Evolutionary conservation across 2,113 vertebrate genomes (phyloP).

Genomic region (Catharus fuscescens): DNA sequence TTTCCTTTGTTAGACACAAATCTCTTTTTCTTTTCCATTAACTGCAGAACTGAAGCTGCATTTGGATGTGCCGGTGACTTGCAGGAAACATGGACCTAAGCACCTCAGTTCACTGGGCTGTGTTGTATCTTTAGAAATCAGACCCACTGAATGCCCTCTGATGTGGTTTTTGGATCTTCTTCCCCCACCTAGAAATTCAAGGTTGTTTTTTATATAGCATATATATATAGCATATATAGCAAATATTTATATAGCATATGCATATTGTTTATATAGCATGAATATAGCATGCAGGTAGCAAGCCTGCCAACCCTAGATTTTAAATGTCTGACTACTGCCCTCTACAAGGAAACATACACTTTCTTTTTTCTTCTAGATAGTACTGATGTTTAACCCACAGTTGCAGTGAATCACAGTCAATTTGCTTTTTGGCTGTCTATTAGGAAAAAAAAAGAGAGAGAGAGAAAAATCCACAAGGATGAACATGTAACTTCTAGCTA

Average conservation of each 20-base stretch:
- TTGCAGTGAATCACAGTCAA: background rate
- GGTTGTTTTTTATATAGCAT: background rate
- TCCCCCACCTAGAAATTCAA: background rate
- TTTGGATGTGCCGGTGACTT: background rate
- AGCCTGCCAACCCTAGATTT: background rate
- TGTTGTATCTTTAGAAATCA: background rate
- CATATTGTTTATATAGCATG: no score
- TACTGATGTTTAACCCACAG: background rate
- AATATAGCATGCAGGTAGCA: background rate
- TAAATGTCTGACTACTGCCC: background rate
- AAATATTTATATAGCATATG: no score
- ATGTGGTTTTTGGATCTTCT: background rate
- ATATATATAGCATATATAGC: no score
- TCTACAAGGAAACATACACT: background rate
- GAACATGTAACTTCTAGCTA: background rate
- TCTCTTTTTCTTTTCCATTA: background rate
- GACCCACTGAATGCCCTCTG: background rate
- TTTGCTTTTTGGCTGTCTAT: background rate
- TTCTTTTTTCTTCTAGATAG: background rate
- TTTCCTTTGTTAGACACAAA: background rate
- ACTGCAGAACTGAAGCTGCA: background rate
- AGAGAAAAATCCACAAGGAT: background rate
- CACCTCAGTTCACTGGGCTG: background rate
- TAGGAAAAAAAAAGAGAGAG: background rate
- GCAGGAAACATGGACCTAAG: background rate